These are phyloP conservation scores for Theretra japonica DNA, from an alignment of 2,888 invertebrate species.

Conservation along the genomic window DNA sequence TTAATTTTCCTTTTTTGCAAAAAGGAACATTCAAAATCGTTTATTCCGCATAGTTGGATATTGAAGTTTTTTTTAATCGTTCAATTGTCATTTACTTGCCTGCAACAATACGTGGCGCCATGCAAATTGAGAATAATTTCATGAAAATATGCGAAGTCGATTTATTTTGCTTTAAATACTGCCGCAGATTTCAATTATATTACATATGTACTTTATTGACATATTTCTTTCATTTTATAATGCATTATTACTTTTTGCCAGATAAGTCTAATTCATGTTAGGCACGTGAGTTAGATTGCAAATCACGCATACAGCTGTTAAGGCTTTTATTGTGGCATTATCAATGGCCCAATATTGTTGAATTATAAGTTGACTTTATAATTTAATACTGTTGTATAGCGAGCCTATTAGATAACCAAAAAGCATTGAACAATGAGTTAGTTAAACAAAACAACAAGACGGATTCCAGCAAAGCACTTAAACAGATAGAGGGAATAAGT, in stretches of 20 bases:
- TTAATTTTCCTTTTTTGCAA: no score
- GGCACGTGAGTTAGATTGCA: no score
- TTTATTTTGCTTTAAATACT: not conserved
- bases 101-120: not conserved
- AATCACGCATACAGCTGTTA: not conserved
- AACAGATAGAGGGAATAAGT: conserved; percentile 68
- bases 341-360: not conserved
- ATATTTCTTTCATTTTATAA: not conserved
- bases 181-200: not conserved
- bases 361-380: not conserved
- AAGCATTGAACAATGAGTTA: conserved; percentile 56
- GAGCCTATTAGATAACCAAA: conserved; percentile 39
- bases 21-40: not conserved
- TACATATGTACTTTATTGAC: not conserved
- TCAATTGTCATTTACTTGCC: not conserved
- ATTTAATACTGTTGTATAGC: conserved; percentile 8
- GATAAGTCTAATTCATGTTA: not conserved
- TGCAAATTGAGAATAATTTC: conserved; percentile 9
- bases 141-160: not conserved
- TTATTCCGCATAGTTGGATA: not conserved
- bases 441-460: conserved; percentile 65
- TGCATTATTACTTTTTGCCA: not conserved
- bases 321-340: no score
- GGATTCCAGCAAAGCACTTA: conserved; percentile 63
- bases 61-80: not conserved